Percentiles rank a stretch among this genome's conserved stretches.
Conservation (phyloP, 2,113 vertebrate genomes). For the Phaethon lepturus region DNA sequence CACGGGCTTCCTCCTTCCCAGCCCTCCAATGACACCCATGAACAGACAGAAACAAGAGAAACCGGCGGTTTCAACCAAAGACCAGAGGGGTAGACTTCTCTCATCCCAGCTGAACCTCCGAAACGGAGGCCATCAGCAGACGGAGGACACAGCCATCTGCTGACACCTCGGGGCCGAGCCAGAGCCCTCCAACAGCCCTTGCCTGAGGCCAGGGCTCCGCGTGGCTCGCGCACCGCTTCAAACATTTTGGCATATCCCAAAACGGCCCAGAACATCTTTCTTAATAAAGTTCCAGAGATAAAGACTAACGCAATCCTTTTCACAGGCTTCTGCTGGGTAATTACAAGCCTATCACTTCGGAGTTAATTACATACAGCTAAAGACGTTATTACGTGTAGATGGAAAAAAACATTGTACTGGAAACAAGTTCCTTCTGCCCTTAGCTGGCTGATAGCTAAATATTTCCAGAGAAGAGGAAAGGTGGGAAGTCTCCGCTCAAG, state of each 20-base stretch:
- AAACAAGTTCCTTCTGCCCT: conserved; percentile 63
- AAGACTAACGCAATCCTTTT: conserved; percentile 47
- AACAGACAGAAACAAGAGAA: background rate
- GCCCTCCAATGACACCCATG: background rate
- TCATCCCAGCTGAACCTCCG: background rate
- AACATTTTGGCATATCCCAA: background rate
- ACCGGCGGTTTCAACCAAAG: background rate
- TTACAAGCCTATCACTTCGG: conserved; percentile 70
- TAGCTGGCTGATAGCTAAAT: conserved; percentile 44
- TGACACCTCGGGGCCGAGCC: fast-evolving
- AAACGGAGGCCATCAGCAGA: background rate
- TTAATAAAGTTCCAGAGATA: conserved; percentile 45
- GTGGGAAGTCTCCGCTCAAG: conserved; percentile 27
- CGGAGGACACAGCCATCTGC: fast-evolving
- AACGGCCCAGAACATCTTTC: background rate
- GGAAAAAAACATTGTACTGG: conserved; percentile 12
- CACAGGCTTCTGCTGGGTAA: conserved; percentile 63
- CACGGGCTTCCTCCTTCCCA: background rate
- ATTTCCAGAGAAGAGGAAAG: conserved; percentile 56
- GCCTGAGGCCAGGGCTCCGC: background rate
- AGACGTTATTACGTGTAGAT: conserved; percentile 49
- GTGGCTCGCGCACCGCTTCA: fast-evolving
- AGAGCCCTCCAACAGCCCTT: background rate
- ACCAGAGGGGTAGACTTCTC: too few species aligned
- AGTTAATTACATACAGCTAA: conserved; percentile 73